Evolutionary conservation across 53 echinoderm and acorn worm genomes (phyloP).

Genomic region (Holothuria scabra): DNA sequence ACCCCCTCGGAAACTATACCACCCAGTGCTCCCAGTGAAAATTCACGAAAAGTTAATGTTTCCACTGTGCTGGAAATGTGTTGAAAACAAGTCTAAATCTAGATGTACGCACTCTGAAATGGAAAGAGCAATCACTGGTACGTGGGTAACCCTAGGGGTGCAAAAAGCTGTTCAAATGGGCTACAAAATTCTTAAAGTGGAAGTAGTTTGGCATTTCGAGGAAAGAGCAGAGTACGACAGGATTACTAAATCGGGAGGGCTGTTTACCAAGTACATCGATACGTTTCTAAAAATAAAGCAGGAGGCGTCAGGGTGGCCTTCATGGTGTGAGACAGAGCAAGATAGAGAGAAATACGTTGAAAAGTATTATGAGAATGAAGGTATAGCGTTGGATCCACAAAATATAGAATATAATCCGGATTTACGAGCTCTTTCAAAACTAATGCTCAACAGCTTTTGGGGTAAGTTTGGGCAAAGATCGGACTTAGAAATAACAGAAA

Average conservation of each 20-base stretch:
- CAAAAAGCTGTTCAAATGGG: constrained; percentile 58
- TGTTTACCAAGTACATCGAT: constrained; percentile 66
- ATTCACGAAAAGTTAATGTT: constrained; percentile 57
- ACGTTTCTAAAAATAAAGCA: constrained; percentile 75
- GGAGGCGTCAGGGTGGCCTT: constrained; percentile 72
- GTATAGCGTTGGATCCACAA: constrained; percentile 51
- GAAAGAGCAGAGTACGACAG: constrained; percentile 21
- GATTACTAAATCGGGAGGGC: constrained; percentile 36
- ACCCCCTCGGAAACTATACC: constrained; percentile 55
- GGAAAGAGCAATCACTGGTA: constrained; percentile 41
- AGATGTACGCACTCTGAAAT: constrained; percentile 38
- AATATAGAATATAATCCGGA: constrained; percentile 72
- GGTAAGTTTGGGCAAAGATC: constrained; percentile 51
- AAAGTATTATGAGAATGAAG: constrained; percentile 56
- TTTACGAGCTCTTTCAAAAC: constrained; percentile 64
- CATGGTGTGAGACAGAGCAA: constrained; percentile 61
- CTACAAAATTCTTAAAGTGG: constrained; percentile 47
- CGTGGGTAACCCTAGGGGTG: constrained; percentile 63
- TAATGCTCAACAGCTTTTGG: constrained; percentile 73
- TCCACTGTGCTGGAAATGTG: constrained; percentile 67
- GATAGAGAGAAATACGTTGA: constrained; percentile 55
- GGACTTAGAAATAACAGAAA: constrained; percentile 23
- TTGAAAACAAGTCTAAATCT: constrained; percentile 42
- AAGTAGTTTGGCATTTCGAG: constrained; percentile 73
- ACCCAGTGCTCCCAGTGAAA: constrained; percentile 65